phyloP scores from a whole-genome alignment of 2,888 invertebrate species.

The Coecobrya sp. region DNA sequence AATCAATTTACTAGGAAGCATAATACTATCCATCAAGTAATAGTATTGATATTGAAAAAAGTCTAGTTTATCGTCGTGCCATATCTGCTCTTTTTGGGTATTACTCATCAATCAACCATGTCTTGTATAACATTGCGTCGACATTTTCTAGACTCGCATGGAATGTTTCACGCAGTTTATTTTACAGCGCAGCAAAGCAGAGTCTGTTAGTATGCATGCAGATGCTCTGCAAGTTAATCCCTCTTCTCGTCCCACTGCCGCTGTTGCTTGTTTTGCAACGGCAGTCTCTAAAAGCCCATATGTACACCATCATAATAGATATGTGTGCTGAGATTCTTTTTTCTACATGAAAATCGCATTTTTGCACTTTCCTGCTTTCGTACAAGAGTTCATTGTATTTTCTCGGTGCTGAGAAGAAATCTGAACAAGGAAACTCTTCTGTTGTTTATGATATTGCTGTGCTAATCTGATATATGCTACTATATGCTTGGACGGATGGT shows the following conservation, averaged over 20 bases:
- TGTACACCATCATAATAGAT: not conserved
- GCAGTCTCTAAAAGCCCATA: not conserved
- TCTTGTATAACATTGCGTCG: no score
- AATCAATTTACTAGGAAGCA: no score
- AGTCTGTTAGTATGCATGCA: no score
- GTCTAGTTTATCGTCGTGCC: no score
- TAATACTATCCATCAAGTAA: no score
- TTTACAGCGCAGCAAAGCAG: not conserved
- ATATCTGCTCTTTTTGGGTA: no score
- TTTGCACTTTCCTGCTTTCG: not conserved
- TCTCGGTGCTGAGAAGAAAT: not conserved
- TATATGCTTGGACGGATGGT: slow-evolving; percentile 16
- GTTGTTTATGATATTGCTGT: no score
- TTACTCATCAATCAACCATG: no score
- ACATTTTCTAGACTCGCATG: no score
- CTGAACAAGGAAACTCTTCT: no score
- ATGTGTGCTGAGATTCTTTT: not conserved
- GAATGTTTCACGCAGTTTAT: not conserved
- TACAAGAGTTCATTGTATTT: slow-evolving; percentile 5
- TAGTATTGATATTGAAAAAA: no score
- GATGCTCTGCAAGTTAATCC: no score
- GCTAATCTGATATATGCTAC: not conserved
- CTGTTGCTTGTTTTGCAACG: not conserved
- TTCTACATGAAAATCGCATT: slow-evolving; percentile 1
- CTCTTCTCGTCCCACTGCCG: not conserved